These are phyloP conservation scores for Leptodactylus fallax DNA, from an alignment of 2,797 vertebrate species.

Conservation along the genomic window DNA sequence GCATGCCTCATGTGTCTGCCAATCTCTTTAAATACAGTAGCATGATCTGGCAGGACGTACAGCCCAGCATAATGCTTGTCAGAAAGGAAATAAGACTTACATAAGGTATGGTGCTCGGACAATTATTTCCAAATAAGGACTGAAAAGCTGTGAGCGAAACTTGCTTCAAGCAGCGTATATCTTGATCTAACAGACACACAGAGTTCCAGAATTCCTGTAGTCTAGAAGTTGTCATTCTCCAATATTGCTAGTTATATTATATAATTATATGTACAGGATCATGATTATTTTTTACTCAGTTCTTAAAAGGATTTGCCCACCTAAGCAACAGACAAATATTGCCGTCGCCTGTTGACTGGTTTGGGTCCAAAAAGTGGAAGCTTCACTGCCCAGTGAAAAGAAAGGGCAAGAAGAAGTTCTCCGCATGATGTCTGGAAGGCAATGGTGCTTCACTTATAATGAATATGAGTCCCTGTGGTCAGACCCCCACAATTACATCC, in stretches of 20 bases:
- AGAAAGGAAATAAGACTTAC: constrained; percentile 74
- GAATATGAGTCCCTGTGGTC: neutral
- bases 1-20: neutral
- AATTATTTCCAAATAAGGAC: neutral
- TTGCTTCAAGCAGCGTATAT: neutral
- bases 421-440: neutral
- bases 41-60: constrained; percentile 59
- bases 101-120: constrained; percentile 65
- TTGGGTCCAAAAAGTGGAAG: too few species aligned
- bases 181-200: neutral
- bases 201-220: neutral
- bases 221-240: neutral
- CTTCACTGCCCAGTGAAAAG: too few species aligned
- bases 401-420: too few species aligned
- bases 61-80: constrained; percentile 71
- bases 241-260: neutral
- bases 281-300: too few species aligned
- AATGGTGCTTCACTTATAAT: neutral
- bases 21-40: neutral
- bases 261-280: too few species aligned
- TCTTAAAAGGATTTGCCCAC: too few species aligned
- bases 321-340: too few species aligned
- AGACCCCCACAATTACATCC: neutral
- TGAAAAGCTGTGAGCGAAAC: neutral
- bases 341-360: too few species aligned